Evolutionary conservation across 2,888 invertebrate species (phyloP).

Genomic region (Clostera curtula): DNA sequence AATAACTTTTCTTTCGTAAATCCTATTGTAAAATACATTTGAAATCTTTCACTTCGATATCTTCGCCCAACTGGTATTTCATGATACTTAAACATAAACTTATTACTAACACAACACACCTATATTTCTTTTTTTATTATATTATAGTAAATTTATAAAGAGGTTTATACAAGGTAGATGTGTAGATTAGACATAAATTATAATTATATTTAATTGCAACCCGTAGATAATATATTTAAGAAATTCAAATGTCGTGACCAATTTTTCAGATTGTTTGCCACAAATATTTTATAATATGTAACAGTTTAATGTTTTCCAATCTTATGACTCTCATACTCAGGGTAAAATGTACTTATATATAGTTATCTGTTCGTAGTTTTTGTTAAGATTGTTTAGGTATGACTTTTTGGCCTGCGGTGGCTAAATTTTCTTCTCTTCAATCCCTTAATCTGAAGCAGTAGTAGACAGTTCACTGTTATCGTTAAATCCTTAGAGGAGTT

Average conservation of each 20-base stretch:
- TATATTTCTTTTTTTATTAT: conserved; percentile 27
- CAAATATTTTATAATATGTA: conserved; percentile 34
- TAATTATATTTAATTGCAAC: conserved; percentile 37
- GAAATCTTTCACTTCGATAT: conserved; percentile 23
- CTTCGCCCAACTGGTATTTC: conserved; percentile 18
- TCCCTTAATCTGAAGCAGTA: conserved; percentile 22
- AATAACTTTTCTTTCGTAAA: conserved; percentile 6
- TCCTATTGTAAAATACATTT: conserved; percentile 9
- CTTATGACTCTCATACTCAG: conserved; percentile 71
- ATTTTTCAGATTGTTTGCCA: conserved; percentile 57
- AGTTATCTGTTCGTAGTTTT: conserved; percentile 39
- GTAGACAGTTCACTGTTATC: conserved; percentile 41
- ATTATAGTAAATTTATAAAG: conserved; percentile 64
- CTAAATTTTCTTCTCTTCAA: conserved; percentile 27
- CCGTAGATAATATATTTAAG: conserved; percentile 60
- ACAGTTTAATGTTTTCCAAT: conserved; percentile 42
- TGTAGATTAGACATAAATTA: conserved; percentile 58
- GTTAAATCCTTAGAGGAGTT: conserved; percentile 43
- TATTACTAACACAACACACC: conserved; percentile 22
- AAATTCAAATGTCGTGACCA: conserved; percentile 51
- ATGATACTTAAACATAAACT: conserved; percentile 17
- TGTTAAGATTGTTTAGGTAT: conserved; percentile 44
- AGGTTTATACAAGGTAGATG: conserved; percentile 75
- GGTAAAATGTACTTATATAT: conserved; percentile 61
- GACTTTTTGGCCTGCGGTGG: conserved; percentile 60